A percentile compares a stretch with the other conserved stretches of the same genome.
Conservation (phyloP, 2,888 invertebrate genomes). For the Crossocerus cetratus region DNA sequence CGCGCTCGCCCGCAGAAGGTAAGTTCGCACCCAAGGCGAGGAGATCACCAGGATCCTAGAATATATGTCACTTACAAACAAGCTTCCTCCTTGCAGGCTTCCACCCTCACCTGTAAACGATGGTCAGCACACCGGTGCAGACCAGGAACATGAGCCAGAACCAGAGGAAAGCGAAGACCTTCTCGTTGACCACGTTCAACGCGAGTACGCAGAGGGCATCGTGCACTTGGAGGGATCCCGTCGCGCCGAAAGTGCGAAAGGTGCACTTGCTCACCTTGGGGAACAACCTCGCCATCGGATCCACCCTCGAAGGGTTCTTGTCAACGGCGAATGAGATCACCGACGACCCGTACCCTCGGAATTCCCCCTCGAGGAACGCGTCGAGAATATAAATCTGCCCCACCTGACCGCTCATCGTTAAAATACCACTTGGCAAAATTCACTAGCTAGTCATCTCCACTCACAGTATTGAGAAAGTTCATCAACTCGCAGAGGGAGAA, state of each 20-base stretch:
- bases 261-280: conserved; percentile 85
- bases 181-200: conserved; percentile 88
- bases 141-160: conserved; percentile 85
- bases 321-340: conserved; percentile 78
- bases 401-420: conserved; percentile 76
- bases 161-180: conserved; percentile 86
- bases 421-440: neutral
- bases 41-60: conserved; percentile 78
- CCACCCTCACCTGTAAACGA: conserved; percentile 81
- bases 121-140: conserved; percentile 80
- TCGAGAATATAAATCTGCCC: conserved; percentile 85
- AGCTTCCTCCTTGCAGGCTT: neutral
- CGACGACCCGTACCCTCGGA: conserved; percentile 81
- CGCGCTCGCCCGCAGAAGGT: conserved; percentile 82
- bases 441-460: too few relatives aligned
- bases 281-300: conserved; percentile 84
- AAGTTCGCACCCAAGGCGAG: conserved; percentile 80
- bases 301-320: conserved; percentile 77
- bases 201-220: conserved; percentile 87
- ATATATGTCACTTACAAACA: conserved; percentile 4
- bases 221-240: conserved; percentile 79
- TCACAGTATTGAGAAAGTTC: conserved; percentile 86
- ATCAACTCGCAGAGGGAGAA: conserved; percentile 85
- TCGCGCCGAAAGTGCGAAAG: conserved; percentile 80
- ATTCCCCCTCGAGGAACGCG: conserved; percentile 82